Base-by-base conservation (phyloP, 2,888 invertebrate species). In the Aethes cnicana region DNA sequence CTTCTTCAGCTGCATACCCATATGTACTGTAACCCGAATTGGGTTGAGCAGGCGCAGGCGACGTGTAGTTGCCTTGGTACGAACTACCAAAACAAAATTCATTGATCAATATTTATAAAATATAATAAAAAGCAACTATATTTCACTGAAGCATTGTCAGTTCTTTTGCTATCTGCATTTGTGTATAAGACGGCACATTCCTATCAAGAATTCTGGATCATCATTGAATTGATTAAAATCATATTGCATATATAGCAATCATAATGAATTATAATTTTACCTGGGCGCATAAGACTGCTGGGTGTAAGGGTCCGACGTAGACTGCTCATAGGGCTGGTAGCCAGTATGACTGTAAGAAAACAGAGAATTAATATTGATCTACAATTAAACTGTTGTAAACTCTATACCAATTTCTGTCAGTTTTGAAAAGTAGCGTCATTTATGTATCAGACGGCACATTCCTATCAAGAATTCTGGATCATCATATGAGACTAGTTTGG, bases 111-210 rank as follows among this genome's bases (percentile, higher is more conserved):
- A 23, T 23, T n/a, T 7, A 6, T 8, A n/a, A 23, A 37, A 30
- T 30, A 1, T 1, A 12, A 8, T n/a, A 16, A 5, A 16, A 12
- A 16, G 4, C 18, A 21, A 11, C 16, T 25, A n/a, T 26, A 37
- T 23, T 3, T 16, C 4, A 20, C 20, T 4, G 7, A 20, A 28
- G 14, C 6, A 21, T 9, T 28, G 6, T 50, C 50, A 50, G 50
- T 44, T 43, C 25, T n/a, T 17, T 25, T 17, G 21, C 23, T 73
- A 62, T 87, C 86, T 82, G 84, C 87, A 87, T 79, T 54, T 86
- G 25, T 87, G 87, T 88, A 81, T 88, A 81, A 85, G 88, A 86
- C 88, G 87, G 88, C 88, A 88, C 88, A 87, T 88, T 88, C 88
- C 88, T 88, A 87, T 88, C 88, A 74, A 77, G 77, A 69, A 46